A percentile compares a stretch with the other conserved stretches of the same genome.
Conservation (phyloP, 2,113 vertebrate species). For the Zootoca vivipara region DNA sequence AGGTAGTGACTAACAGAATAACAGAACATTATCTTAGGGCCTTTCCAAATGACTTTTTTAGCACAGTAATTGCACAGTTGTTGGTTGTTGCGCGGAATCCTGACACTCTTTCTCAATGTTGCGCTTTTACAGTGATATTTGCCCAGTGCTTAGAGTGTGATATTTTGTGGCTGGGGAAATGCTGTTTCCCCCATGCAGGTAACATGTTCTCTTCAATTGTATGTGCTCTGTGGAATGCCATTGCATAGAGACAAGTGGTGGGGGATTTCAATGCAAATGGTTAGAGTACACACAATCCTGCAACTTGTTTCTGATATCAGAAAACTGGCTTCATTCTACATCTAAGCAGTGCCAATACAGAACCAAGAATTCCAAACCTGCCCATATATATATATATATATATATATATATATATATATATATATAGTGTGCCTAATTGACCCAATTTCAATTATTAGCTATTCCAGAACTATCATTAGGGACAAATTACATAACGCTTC, state of each 20-base stretch:
- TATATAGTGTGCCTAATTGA: neutral
- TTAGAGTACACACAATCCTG: neutral
- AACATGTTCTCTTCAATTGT: neutral
- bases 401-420: too few relatives aligned
- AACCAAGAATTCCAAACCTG: neutral
- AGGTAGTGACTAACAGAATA: slow-evolving; percentile 35
- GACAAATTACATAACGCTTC: neutral
- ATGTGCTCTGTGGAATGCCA: neutral
- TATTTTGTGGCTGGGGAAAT: neutral
- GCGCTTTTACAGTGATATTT: slow-evolving; percentile 14
- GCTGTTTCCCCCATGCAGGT: neutral
- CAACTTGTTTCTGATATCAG: neutral
- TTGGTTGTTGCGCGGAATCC: slow-evolving; percentile 15
- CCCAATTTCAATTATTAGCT: neutral
- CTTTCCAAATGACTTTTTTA: slow-evolving; percentile 16
- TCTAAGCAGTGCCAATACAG: neutral
- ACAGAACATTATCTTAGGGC: slow-evolving; percentile 20
- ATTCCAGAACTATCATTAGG: neutral
- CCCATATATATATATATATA: too few relatives aligned
- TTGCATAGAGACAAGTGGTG: neutral
- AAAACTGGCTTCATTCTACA: neutral
- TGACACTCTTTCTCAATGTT: slow-evolving; percentile 6
- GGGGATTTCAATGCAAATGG: neutral
- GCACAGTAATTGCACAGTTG: slow-evolving; percentile 28
- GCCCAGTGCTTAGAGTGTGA: neutral